Conservation (phyloP, 2,113 vertebrate species). For the Plotosus lineatus region DNA sequence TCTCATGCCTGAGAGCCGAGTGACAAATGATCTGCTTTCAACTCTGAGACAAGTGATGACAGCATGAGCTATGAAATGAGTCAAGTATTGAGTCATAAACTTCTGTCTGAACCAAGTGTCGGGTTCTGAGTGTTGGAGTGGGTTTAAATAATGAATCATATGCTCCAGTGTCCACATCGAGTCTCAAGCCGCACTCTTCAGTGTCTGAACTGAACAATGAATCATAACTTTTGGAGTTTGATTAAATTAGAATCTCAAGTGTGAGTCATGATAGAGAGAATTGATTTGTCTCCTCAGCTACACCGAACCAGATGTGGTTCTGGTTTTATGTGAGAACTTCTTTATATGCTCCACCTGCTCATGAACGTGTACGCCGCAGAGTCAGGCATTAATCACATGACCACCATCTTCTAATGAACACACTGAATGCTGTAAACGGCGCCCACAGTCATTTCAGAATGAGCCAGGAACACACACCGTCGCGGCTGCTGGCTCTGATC, state of each 20-base stretch:
- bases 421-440: constrained; percentile 7
- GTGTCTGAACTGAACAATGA: no score
- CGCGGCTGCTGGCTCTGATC: not conserved
- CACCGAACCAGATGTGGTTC: not conserved
- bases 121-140: no score
- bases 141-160: no score
- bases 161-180: no score
- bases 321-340: not conserved
- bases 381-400: not conserved
- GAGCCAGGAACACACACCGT: not conserved
- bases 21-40: no score
- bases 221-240: not conserved
- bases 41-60: no score
- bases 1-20: no score
- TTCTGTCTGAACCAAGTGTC: no score
- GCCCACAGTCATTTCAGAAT: constrained; percentile 14
- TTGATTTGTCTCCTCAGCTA: not conserved
- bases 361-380: not conserved
- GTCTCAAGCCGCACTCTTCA: no score
- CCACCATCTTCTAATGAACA: not conserved
- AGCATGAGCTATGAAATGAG: no score
- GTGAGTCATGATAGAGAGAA: not conserved
- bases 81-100: no score
- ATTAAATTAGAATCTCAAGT: not conserved
- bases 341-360: not conserved